Conservation (phyloP, 2,888 invertebrate genomes). For the Cheilosia pagana region DNA sequence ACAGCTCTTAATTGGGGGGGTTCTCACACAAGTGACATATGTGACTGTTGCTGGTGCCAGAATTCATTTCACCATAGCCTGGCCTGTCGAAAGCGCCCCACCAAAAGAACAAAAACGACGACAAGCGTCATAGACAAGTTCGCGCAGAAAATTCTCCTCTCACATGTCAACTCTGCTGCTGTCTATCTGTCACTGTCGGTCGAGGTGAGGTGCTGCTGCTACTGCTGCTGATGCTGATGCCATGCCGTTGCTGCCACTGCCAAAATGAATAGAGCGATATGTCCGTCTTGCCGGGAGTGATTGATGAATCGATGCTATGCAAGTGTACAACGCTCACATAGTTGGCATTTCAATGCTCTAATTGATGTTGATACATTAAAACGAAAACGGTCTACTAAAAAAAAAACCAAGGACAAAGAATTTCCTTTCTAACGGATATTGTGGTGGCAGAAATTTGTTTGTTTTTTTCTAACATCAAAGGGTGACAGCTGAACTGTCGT, state of each 20-base stretch:
- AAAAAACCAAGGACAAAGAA: constrained; percentile 16
- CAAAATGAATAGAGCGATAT: constrained; percentile 57
- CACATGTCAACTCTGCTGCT: constrained; percentile 62
- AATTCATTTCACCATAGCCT: constrained; percentile 53
- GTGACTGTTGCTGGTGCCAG: constrained; percentile 66
- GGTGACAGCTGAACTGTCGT: constrained; percentile 58
- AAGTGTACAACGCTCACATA: constrained; percentile 73
- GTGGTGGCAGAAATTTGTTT: constrained; percentile 13
- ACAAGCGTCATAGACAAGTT: constrained; percentile 59
- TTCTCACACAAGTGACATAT: constrained; percentile 69
- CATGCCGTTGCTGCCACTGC: constrained; percentile 48
- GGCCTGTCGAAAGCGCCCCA: constrained; percentile 30
- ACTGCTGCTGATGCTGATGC: constrained; percentile 43
- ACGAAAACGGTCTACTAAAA: constrained; percentile 3
- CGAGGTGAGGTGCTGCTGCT: constrained; percentile 29
- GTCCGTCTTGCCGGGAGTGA: constrained; percentile 62
- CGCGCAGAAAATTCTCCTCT: constrained; percentile 57
- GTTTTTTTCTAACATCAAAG: constrained; percentile 71
- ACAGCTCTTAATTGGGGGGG: constrained; percentile 74
- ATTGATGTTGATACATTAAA: constrained; percentile 72
- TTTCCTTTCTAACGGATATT: constrained; percentile 50
- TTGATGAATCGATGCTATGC: constrained; percentile 75
- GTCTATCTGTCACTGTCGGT: constrained; percentile 62
- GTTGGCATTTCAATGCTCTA: constrained; percentile 73
- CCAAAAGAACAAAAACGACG: constrained; percentile 45